Percentiles rank a stretch among this genome's conserved stretches.
These are phyloP conservation scores for Urocitellus parryii DNA, from an alignment of 2,113 vertebrate species.

Conservation along the genomic window DNA sequence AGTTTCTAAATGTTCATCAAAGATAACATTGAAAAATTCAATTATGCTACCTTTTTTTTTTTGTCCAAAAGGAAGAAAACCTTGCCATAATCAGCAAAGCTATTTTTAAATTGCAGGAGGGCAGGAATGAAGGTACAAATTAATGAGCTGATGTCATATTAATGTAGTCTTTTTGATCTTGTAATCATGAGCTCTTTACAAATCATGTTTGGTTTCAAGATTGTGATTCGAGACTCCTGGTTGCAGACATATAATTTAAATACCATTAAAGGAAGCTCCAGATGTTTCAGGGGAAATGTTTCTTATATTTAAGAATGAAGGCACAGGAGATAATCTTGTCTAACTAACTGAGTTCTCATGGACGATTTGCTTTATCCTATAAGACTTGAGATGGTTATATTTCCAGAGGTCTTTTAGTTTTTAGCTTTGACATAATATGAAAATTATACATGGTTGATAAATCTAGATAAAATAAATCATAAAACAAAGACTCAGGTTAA, in stretches of 20 bases:
- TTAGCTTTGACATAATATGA: neutral
- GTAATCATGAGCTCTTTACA: constrained; percentile 83
- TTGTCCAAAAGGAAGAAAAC: constrained; percentile 79
- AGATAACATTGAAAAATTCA: constrained; percentile 72
- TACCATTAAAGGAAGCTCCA: constrained; percentile 75
- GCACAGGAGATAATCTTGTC: neutral
- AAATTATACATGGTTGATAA: neutral
- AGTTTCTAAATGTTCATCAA: constrained; percentile 78
- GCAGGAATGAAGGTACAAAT: constrained; percentile 74
- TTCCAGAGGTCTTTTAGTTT: neutral
- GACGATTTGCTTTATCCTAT: constrained; percentile 3
- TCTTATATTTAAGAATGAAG: constrained; percentile 74
- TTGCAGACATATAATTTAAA: constrained; percentile 80
- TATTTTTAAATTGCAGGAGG: constrained; percentile 81
- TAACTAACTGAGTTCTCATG: constrained; percentile 16
- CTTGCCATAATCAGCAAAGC: constrained; percentile 70
- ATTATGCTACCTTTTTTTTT: constrained; percentile 39
- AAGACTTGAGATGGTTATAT: neutral
- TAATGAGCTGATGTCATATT: constrained; percentile 81
- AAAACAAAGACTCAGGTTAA: neutral
- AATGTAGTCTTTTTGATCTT: constrained; percentile 82
- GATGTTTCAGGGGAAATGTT: constrained; percentile 77
- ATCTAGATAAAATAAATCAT: constrained; percentile 8
- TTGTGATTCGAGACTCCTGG: constrained; percentile 66
- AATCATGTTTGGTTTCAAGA: constrained; percentile 81